phyloP scores from a whole-genome alignment of 2,797 vertebrate species.

The Dicrostonyx torquatus region DNA sequence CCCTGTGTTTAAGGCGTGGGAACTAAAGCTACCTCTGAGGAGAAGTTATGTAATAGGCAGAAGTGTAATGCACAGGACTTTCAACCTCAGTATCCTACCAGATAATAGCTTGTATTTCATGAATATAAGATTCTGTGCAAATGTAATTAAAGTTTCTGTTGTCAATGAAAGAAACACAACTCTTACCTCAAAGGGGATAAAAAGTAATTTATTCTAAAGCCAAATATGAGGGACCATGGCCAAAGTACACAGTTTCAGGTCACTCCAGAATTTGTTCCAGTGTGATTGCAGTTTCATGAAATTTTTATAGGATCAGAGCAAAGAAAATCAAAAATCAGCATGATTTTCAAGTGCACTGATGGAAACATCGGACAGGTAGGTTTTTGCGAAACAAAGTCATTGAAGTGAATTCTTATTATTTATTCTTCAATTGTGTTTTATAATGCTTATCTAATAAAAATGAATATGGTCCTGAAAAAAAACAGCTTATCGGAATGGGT shows the following conservation, averaged over 20 bases:
- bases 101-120: not conserved
- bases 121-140: not conserved
- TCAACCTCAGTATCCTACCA: not conserved
- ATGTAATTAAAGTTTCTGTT: not conserved
- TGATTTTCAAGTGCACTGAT: not conserved
- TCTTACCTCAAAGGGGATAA: not conserved
- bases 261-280: not conserved
- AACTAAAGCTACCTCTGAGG: not conserved
- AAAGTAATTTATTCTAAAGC: not conserved
- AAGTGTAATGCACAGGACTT: not conserved
- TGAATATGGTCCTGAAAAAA: not conserved
- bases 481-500: too few relatives aligned
- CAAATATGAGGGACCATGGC: not conserved
- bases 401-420: not conserved
- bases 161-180: not conserved
- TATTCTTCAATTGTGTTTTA: not conserved
- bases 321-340: not conserved
- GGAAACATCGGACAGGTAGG: not conserved
- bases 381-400: not conserved
- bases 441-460: not conserved
- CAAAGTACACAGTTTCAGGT: not conserved
- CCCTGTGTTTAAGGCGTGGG: not conserved
- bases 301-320: not conserved
- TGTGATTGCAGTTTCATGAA: not conserved
- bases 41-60: not conserved